These are phyloP conservation scores for Drosophila bocki DNA, from an alignment of 1,140 invertebrate genomes.

Conservation along the genomic window DNA sequence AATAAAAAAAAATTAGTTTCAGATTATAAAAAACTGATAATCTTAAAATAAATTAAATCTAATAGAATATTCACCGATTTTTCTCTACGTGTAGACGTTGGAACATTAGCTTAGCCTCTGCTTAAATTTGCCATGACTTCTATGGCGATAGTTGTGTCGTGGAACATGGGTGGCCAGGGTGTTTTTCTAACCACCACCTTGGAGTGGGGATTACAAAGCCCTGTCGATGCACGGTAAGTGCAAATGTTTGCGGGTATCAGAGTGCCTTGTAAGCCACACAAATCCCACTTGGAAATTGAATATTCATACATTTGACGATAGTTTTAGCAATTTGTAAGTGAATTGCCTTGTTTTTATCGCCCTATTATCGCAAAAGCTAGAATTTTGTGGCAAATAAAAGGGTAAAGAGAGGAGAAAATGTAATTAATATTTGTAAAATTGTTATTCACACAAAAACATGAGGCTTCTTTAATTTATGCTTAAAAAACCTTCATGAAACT, in stretches of 20 bases:
- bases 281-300: constrained; percentile 32
- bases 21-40: too few relatives aligned
- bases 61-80: background rate
- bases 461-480: background rate
- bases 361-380: background rate
- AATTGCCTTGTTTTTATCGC: background rate
- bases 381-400: background rate
- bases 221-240: background rate
- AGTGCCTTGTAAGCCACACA: constrained; percentile 28
- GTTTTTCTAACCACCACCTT: background rate
- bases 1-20: too few relatives aligned
- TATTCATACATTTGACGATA: constrained; percentile 13
- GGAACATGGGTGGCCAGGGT: background rate
- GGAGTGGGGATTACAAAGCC: constrained; percentile 9
- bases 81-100: background rate
- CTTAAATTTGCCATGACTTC: constrained; percentile 42
- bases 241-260: constrained; percentile 12
- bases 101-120: constrained; percentile 30
- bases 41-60: background rate
- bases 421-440: background rate
- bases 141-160: constrained; percentile 22
- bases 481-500: background rate
- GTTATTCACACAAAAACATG: background rate
- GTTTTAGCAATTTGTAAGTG: constrained; percentile 8
- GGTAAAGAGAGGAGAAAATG: background rate